Conservation (phyloP, 1,140 invertebrate genomes). For the Physella acuta region DNA sequence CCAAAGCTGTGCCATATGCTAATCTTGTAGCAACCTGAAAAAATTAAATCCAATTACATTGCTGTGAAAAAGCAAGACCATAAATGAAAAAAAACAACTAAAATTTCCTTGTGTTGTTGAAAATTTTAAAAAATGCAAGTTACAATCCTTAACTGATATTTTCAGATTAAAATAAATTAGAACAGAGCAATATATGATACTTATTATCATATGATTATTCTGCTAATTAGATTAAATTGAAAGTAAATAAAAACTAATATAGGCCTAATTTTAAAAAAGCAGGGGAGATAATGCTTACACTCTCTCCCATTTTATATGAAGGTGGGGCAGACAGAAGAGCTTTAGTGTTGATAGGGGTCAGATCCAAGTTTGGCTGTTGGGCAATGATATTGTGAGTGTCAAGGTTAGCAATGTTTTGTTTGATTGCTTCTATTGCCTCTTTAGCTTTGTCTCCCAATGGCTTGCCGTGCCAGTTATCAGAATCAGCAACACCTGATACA, state of each 20-base stretch:
- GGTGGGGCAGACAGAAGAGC: slow-evolving; percentile 76
- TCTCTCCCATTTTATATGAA: slow-evolving; percentile 73
- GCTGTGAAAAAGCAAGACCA: too few relatives aligned
- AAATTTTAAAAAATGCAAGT: too few relatives aligned
- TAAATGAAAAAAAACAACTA: neutral
- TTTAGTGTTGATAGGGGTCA: slow-evolving; percentile 32
- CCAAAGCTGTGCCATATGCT: slow-evolving; percentile 91
- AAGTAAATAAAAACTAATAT: neutral
- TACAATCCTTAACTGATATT: neutral
- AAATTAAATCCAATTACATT: neutral
- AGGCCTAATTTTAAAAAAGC: neutral
- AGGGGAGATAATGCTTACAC: slow-evolving; percentile 48
- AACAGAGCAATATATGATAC: neutral
- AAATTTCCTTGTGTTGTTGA: neutral
- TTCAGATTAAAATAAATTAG: neutral
- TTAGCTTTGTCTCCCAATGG: slow-evolving; percentile 81
- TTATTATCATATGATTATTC: neutral
- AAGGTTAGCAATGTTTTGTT: slow-evolving; percentile 61
- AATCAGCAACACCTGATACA: slow-evolving; percentile 77
- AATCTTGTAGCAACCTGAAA: slow-evolving; percentile 81
- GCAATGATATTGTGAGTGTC: slow-evolving; percentile 40
- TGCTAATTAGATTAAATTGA: neutral
- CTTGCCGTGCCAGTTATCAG: slow-evolving; percentile 97
- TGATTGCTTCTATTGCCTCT: slow-evolving; percentile 66
- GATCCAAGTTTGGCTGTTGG: slow-evolving; percentile 26